These are phyloP conservation scores for Idaea biselata DNA, from an alignment of 2,888 invertebrate genomes.

Conservation along the genomic window DNA sequence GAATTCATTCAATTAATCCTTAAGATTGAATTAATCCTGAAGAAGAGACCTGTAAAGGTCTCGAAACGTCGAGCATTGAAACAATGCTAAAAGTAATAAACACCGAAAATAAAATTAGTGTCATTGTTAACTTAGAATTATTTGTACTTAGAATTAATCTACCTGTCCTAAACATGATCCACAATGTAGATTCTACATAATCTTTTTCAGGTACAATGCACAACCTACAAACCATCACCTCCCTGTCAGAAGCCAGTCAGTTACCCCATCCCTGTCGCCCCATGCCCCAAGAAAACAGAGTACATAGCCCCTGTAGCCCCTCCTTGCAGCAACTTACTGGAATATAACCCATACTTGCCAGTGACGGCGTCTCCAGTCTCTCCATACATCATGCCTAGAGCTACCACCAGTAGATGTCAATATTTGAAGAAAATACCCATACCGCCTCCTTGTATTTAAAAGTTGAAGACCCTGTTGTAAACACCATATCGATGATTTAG, in stretches of 20 bases:
- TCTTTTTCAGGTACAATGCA: background rate
- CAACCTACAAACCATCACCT: background rate
- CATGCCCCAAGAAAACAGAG: too few relatives aligned
- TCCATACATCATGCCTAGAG: slow-evolving; percentile 38
- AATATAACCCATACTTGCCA: slow-evolving; percentile 43
- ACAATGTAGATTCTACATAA: too few relatives aligned
- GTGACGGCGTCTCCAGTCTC: slow-evolving; percentile 49
- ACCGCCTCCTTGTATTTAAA: slow-evolving; percentile 56
- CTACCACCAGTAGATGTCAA: slow-evolving; percentile 41
- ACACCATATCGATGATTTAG: too few relatives aligned
- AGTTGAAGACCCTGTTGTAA: background rate
- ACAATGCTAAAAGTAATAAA: too few relatives aligned
- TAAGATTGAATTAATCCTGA: too few relatives aligned
- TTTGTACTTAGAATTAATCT: too few relatives aligned
- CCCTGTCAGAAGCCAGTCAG: slow-evolving; percentile 3
- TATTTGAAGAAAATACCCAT: slow-evolving; percentile 59
- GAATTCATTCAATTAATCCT: too few relatives aligned
- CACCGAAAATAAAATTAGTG: too few relatives aligned
- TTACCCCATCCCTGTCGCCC: background rate
- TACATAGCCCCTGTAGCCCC: background rate
- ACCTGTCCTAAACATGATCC: too few relatives aligned
- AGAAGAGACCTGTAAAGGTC: too few relatives aligned
- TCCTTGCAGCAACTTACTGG: background rate
- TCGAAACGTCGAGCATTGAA: too few relatives aligned
- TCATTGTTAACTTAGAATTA: too few relatives aligned